Evolutionary conservation across 2,888 invertebrate genomes (phyloP), one percentile per base, ranked within the genome.

Genomic region (Drosophila eohydei): DNA sequence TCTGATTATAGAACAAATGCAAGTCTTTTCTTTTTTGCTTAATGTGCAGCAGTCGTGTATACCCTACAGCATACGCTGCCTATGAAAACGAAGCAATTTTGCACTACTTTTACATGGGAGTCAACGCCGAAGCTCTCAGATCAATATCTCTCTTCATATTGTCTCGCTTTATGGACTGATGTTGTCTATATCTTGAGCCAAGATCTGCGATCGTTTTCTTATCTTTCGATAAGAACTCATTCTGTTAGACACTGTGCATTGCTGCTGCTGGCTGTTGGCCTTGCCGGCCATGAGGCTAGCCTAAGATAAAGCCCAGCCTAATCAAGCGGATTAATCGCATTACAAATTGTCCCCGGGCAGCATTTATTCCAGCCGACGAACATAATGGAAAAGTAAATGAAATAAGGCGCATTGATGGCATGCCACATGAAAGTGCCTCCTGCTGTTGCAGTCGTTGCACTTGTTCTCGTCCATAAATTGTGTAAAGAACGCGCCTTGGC

Each of bases 311-410:
- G 80, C 69, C 72, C 46, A 80, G 83, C 75, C 86, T 78, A 90
- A 90, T 90, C 80, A 80, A 70, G 68, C 66, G 75, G 70, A 77
- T 81, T 89, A 90, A 86, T 83, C 90, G 86, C 74, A 80, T 90
- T 85, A 83, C 88, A 89, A 89, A 82, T 88, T 85, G 90, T 88
- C 71, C 74, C 68, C 60, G 57, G 62, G 66, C 77, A 50, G 68
- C 68, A 66, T 63, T 73, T 77, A 78, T 88, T 70, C 72, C 86
- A 85, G 82, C 66, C 34, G 26, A 41, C 34, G 60, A 50, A 60
- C 69, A 69, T 71, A 74, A 84, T 80, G 81, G 71, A 71, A 81
- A 89, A 80, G 69, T 71, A 73, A 80, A 74, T 84, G 75, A 61
- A 74, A 79, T 77, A 79, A 75, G 70, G 64, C 76, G 71, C 89